Evolutionary conservation across 2,797 vertebrate genomes (phyloP), one percentile per base, ranked within the genome.

Genomic region (Heteromormyrus szaboi): DNA sequence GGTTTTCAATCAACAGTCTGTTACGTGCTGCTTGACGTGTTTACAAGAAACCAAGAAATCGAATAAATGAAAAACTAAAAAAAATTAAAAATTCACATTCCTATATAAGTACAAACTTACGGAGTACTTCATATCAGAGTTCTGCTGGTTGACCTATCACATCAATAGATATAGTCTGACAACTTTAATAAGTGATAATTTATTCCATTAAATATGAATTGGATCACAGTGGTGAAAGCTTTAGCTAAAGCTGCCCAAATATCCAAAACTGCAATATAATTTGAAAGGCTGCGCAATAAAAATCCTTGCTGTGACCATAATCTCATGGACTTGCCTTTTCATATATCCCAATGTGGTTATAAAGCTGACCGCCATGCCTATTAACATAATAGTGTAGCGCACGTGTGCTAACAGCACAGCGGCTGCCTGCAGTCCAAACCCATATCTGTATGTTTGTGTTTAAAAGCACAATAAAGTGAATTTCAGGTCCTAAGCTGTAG

Each of bases 201-300:
- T 81, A 81, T 46, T 81, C 33, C 41, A 81, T 3, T 22, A 44
- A 81, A 81, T 81, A 46, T 81, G 37, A 81, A 81, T 41, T 46
- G 33, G 41, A 46, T 81, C 37, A 81, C 2, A 81, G 41, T 81
- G 41, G 19, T 46, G 41, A 81, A 81, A 81, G 76, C 25, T 68
- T 29, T 29, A 68, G 25, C 33, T 46, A 46, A 19, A 50, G 48
- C 46, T 53, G n/a, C 1, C 83, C 54, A 59, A 51, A 25, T 14
- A 85, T 14, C 50, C 83, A 50, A 85, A 85, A 85, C 48, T 53
- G 83, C 29, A 50, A 29, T 85, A 85, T 51, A 85, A 85, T 53
- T 85, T 85, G n/a, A 50, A 85, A 8, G n/a, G 22, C 44, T 51
- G 22, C 2, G 83, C 22, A 85, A 53, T 51, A 85, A 85, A 53